These are phyloP conservation scores for Carlito syrichta DNA, from an alignment of 2,113 vertebrate genomes.

Conservation along the genomic window DNA sequence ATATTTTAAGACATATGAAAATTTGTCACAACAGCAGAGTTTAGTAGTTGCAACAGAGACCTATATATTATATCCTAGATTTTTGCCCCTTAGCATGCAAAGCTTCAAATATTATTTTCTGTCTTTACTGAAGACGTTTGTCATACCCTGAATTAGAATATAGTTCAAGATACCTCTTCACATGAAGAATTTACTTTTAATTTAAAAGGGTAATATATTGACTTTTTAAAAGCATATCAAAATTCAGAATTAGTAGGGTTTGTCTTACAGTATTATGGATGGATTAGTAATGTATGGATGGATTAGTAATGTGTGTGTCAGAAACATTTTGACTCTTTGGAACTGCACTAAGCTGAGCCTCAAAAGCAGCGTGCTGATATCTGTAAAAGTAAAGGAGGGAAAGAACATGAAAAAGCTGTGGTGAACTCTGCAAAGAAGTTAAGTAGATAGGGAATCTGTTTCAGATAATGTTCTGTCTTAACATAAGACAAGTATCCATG, in stretches of 20 bases:
- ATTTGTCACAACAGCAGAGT: background rate
- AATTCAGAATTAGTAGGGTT: background rate
- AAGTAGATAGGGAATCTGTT: background rate
- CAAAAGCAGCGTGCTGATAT: background rate
- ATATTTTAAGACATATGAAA: background rate
- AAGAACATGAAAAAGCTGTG: constrained; percentile 12
- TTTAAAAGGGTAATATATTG: background rate
- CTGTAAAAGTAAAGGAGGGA: background rate
- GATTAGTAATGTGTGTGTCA: background rate
- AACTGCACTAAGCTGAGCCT: background rate
- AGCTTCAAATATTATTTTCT: constrained; percentile 23
- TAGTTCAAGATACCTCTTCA: constrained; percentile 22
- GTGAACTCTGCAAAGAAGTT: background rate
- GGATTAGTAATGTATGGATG: background rate
- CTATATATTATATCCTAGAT: background rate
- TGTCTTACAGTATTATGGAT: background rate
- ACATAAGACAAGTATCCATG: background rate
- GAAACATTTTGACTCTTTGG: background rate
- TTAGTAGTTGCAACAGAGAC: background rate
- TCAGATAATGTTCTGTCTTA: constrained; percentile 6
- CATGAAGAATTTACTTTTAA: constrained; percentile 4
- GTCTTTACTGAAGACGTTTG: constrained; percentile 14
- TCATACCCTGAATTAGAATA: background rate
- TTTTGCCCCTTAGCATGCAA: background rate
- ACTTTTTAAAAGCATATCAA: constrained; percentile 7